phyloP scores from a whole-genome alignment of 2,888 invertebrate species.

The Amiota communis region DNA sequence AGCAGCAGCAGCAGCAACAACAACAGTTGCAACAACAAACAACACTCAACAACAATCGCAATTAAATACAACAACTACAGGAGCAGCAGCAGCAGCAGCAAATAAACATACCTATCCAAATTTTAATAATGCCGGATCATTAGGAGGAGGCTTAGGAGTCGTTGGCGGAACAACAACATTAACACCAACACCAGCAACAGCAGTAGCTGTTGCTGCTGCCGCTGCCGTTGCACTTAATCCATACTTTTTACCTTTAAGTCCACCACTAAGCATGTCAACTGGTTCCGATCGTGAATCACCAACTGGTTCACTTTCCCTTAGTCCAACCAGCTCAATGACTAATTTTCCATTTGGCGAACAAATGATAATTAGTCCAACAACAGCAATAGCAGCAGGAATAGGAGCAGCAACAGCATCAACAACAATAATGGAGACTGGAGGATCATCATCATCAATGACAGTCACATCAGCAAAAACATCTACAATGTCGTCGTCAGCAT shows the following conservation, averaged over 20 bases:
- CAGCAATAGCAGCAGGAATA: background rate
- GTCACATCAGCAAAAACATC: constrained; percentile 3
- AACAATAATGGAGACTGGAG: constrained; percentile 1
- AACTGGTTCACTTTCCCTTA: constrained; percentile 72
- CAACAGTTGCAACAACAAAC: constrained; percentile 66
- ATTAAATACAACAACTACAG: constrained; percentile 39
- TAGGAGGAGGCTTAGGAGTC: background rate
- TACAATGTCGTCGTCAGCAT: background rate
- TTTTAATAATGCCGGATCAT: constrained; percentile 48
- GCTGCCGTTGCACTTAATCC: constrained; percentile 36
- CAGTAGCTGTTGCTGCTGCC: background rate
- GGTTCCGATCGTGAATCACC: constrained; percentile 75
- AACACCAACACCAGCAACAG: constrained; percentile 28
- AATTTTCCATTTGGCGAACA: constrained; percentile 72
- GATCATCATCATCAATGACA: constrained; percentile 4
- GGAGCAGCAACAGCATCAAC: background rate
- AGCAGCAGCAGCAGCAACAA: constrained; percentile 39
- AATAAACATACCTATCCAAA: constrained; percentile 53
- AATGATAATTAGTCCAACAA: constrained; percentile 37
- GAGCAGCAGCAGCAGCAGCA: constrained; percentile 34
- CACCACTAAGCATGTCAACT: constrained; percentile 74
- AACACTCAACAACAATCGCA: constrained; percentile 40
- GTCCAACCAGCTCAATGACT: constrained; percentile 72
- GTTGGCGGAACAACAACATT: background rate
- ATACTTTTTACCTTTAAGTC: constrained; percentile 76